Evolutionary conservation across 2,797 vertebrate genomes (phyloP).

Genomic region (Cirrhinus molitorella): DNA sequence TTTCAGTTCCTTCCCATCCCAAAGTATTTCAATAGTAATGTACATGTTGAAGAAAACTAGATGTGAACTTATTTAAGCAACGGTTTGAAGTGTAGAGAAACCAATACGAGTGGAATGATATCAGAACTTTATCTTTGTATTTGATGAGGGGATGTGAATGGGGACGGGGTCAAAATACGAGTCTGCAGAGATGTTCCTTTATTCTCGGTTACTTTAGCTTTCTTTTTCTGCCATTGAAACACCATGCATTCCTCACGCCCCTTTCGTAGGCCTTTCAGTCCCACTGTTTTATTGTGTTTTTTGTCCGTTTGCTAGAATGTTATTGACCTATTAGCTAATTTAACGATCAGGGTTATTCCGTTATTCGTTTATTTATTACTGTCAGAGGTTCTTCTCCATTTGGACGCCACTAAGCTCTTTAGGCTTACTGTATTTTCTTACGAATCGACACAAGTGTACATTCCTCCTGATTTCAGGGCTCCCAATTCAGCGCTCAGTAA

Average conservation of each 20-base stretch:
- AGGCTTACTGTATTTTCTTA: background rate
- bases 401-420: constrained; percentile 15
- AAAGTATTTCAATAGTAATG: constrained; percentile 77
- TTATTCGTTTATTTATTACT: constrained; percentile 12
- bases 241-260: background rate
- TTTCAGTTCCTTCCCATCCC: constrained; percentile 75
- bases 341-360: background rate
- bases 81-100: constrained; percentile 70
- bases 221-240: background rate
- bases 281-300: background rate
- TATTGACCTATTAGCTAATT: background rate
- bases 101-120: constrained; percentile 39
- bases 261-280: background rate
- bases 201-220: background rate
- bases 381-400: background rate
- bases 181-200: constrained; percentile 1
- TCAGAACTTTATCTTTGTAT: constrained; percentile 52
- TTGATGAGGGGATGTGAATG: constrained; percentile 25
- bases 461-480: constrained; percentile 6
- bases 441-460: background rate
- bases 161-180: background rate
- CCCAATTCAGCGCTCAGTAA: background rate
- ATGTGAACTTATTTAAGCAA: constrained; percentile 80
- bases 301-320: background rate
- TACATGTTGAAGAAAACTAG: constrained; percentile 78